Percentiles rank a stretch among this genome's conserved stretches.
These are phyloP conservation scores for Bombycilla garrulus DNA, from an alignment of 2,113 vertebrate genomes.

Conservation along the genomic window DNA sequence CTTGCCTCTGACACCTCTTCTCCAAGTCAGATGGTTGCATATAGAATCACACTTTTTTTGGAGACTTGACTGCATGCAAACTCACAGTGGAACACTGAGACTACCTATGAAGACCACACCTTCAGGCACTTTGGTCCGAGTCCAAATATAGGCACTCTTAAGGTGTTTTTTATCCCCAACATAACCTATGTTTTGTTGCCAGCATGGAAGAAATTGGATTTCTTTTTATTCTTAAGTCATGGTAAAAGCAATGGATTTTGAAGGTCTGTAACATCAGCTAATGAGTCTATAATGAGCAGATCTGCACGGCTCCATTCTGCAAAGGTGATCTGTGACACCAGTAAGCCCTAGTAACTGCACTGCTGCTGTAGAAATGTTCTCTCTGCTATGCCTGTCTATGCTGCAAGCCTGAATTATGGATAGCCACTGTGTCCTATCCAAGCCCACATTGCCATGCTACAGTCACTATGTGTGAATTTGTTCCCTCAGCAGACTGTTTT, in stretches of 20 bases:
- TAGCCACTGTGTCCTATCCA: not conserved
- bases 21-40: not conserved
- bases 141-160: not conserved
- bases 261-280: not conserved
- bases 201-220: not conserved
- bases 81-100: not conserved
- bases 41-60: not conserved
- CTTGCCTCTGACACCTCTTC: not conserved
- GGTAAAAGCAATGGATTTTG: not conserved
- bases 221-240: not conserved
- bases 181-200: not conserved
- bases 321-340: not conserved
- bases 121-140: not conserved
- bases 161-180: not conserved
- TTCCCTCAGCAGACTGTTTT: not conserved
- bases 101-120: not conserved
- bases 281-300: not conserved
- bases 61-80: not conserved
- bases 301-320: not conserved
- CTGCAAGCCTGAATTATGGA: not conserved
- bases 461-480: not conserved
- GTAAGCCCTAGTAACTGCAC: not conserved
- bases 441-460: not conserved
- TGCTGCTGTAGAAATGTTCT: not conserved
- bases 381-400: not conserved